Base-by-base conservation (phyloP, 1,140 invertebrate genomes). In the Mycetomoellerius zeteki region DNA sequence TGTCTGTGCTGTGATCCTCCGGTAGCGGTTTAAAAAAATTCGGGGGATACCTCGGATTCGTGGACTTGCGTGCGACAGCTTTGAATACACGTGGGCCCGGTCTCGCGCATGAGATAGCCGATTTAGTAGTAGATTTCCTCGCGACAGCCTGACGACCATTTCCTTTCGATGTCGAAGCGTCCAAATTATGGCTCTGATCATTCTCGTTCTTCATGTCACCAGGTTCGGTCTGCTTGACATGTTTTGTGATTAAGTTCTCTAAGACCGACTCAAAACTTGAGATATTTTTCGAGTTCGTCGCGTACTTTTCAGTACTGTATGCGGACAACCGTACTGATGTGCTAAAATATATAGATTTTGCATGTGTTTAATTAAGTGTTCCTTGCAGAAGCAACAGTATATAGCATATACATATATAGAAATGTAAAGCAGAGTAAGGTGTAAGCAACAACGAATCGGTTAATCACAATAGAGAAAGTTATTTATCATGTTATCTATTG, bases 31-130 rank as follows among this genome's bases (percentile, higher is more conserved):
- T 33, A 60, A 86, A 88, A 90, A 56, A 24, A 12, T 78, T 87
- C 1, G 85, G 62, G 0, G 92, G 90, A 87, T 93, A 93, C 19
- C 91, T 86, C 0, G 92, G 93, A 90, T 94, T 93, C 0, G 93
- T 95, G 0, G 94, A 95, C 64, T 95, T 95, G 37, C 94, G 91
- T 0, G 95, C 95, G 0, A 95, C 94, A 0, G 94, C 89, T 56
- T 94, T 95, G 6, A 89, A 64, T 8, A 90, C 12, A 12, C 91
- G 92, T 0, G 85, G 78, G 0, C 89, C 73, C 0, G 85, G 60
- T 47, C 24, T 7, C 10, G 43, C 43, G 0, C 43, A 12, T 5
- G 62, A 33, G 2, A 90, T 1, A 3, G 60, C 4, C 27, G 89
- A 88, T 37, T 91, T 94, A 0, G 94, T 92, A 0, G 95, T 95